Evolutionary conservation across 1,140 invertebrate species (phyloP), one percentile per base, ranked within the genome.

Genomic region (Zaprionus camerounensis): DNA sequence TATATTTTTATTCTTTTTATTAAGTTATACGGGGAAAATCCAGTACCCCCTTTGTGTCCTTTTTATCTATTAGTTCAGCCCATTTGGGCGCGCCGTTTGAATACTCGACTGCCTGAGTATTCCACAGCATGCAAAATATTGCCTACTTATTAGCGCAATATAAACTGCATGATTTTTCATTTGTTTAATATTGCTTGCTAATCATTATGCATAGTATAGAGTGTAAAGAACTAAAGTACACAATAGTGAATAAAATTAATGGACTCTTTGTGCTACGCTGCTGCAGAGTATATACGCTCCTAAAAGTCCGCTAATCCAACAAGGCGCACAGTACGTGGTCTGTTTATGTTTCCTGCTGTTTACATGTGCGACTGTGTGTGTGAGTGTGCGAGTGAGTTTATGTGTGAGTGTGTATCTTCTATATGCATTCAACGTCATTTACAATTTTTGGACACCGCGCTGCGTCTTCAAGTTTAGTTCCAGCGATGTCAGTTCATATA

Each of bases 401-500:
- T 15, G 46, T 68, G 17, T 59, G 12, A 53, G 53, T 41, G 20
- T 67, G n/a, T 53, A 15, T 64, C 24, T 44, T 41, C 26, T 34
- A 24, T 74, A 49, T 71, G 72, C 72, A 71, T 64, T 63, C 63
- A 70, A 69, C 78, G 85, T 84, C 85, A 90, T 76, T 84, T 84
- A 78, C 81, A 57, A 79, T 78, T 68, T 86, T 86, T 58, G 75
- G 85, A 66, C 49, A 58, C 56, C 66, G 41, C 46, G 70, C 67
- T 57, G 56, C 78, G 67, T 68, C 62, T 70, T 44, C 57, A 64
- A 80, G 64, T 77, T 77, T 73, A 66, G 64, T 58, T 31, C 7
- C 41, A 46, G 58, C 81, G 49, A 41, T 81, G 83, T 78, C 83
- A 87, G 83, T 87, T 87, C 85, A 87, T 87, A 87, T 87, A 87